phyloP scores from a whole-genome alignment of 2,797 vertebrate species.

The Lophius americanus region DNA sequence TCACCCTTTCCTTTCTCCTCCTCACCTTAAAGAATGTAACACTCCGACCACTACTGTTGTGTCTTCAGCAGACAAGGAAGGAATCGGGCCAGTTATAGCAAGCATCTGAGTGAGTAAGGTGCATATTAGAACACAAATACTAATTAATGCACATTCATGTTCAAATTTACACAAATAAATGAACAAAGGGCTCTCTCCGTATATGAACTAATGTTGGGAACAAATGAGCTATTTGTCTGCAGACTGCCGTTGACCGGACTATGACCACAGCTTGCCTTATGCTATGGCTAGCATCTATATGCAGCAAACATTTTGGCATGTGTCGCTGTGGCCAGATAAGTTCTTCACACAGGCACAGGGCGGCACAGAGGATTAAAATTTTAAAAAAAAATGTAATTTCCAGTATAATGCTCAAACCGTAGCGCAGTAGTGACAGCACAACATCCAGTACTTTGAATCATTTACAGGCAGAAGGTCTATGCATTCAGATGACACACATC shows the following conservation, averaged over 20 bases:
- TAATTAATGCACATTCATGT: slow-evolving; percentile 16
- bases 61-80: slow-evolving; percentile 53
- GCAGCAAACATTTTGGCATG: slow-evolving; percentile 30
- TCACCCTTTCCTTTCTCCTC: slow-evolving; percentile 33
- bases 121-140: slow-evolving; percentile 45
- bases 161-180: slow-evolving; percentile 7
- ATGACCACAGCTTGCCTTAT: slow-evolving; percentile 45
- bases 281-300: slow-evolving; percentile 42
- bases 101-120: slow-evolving; percentile 65
- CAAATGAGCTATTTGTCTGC: slow-evolving; percentile 16
- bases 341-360: slow-evolving; percentile 4
- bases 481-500: slow-evolving; percentile 59
- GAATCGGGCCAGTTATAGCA: slow-evolving; percentile 71
- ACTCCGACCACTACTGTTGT: slow-evolving; percentile 29
- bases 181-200: neutral
- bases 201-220: no score
- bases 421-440: slow-evolving; percentile 24
- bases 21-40: slow-evolving; percentile 42
- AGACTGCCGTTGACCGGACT: slow-evolving; percentile 65
- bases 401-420: slow-evolving; percentile 48
- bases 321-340: slow-evolving; percentile 22
- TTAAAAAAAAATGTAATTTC: neutral
- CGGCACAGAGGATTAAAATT: neutral
- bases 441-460: slow-evolving; percentile 62
- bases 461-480: slow-evolving; percentile 63